Conservation (phyloP, 1,140 invertebrate genomes). For the Antheraea pernyi region DNA sequence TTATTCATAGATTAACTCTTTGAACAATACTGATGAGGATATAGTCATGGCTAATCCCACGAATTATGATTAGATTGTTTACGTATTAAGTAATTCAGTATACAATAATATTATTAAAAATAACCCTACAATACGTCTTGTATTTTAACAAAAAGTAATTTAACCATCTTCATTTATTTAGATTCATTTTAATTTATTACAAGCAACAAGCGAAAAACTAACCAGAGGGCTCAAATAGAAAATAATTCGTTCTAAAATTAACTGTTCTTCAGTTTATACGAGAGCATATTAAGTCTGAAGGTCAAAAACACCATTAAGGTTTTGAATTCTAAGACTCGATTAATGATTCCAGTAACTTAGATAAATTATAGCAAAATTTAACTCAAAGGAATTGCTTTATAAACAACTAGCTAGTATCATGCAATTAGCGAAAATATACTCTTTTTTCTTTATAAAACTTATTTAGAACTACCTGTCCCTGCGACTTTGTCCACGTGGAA, state of each 20-base stretch:
- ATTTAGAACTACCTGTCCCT: too few relatives aligned
- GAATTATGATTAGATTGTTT: too few relatives aligned
- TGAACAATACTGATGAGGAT: too few relatives aligned
- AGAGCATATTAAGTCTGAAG: background rate
- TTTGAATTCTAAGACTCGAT: background rate
- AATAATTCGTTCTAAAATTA: background rate
- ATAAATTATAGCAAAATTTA: background rate
- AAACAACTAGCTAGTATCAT: background rate
- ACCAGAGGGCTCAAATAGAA: background rate
- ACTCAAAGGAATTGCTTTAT: background rate
- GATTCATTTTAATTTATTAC: background rate
- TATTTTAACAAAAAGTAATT: background rate
- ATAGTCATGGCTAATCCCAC: too few relatives aligned
- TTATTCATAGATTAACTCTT: too few relatives aligned
- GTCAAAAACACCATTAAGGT: background rate
- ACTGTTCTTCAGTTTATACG: background rate
- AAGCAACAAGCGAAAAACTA: background rate
- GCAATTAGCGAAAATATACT: too few relatives aligned
- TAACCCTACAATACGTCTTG: background rate
- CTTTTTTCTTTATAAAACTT: too few relatives aligned
- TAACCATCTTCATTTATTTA: background rate
- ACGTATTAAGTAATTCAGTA: too few relatives aligned
- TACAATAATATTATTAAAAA: background rate
- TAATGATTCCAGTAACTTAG: slow-evolving; percentile 1
- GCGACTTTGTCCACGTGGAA: too few relatives aligned